Base-by-base conservation (phyloP, 1,140 invertebrate species). In the Ips typographus region DNA sequence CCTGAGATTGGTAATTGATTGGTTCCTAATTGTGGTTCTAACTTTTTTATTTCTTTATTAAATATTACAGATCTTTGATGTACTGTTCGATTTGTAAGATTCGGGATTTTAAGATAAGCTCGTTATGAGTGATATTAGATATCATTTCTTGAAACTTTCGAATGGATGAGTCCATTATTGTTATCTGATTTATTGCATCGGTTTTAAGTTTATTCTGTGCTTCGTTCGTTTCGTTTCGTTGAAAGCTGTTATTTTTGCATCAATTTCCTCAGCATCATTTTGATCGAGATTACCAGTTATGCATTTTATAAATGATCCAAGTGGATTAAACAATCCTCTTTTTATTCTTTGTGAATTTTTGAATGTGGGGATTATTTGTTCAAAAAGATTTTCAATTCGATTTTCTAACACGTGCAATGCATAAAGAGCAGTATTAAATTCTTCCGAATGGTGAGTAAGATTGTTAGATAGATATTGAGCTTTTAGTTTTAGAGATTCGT, bases 201-300 rank as follows among this genome's bases (percentile, higher is more conserved):
- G 8, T 47, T 67, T 67, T 67, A 2, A 67, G 6, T 44, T 67
- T 59, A 49, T 60, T 43, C 60, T 59, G 65, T 51, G 47, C 60
- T 37, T 59, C n/a, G 56, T n/a, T n/a, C n/a, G n/a, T n/a, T n/a
- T n/a, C n/a, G n/a, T n/a, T 37, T 59, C n/a, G 56, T 22, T 22
- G 1, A 67, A 60, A 2, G 2, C n/a, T 55, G 5, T 22, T 39
- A 67, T 67, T 60, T 36, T 44, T 39, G 5, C 8, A 47, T 67
- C 37, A n/a, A 44, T 44, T 59, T n/a, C 2, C 40, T 67, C 56
- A 4, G 65, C 65, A 49, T 67, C 56, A n/a, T 3, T 8, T 39
- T 49, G 55, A 37, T 67, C 65, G 47, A 67, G 38, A 60, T 67
- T 67, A 43, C 65, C 57, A 38, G 57, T 67, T 2, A 61, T 44